Conservation (phyloP, 2,888 invertebrate genomes). For the Temnothorax unifasciatus region DNA sequence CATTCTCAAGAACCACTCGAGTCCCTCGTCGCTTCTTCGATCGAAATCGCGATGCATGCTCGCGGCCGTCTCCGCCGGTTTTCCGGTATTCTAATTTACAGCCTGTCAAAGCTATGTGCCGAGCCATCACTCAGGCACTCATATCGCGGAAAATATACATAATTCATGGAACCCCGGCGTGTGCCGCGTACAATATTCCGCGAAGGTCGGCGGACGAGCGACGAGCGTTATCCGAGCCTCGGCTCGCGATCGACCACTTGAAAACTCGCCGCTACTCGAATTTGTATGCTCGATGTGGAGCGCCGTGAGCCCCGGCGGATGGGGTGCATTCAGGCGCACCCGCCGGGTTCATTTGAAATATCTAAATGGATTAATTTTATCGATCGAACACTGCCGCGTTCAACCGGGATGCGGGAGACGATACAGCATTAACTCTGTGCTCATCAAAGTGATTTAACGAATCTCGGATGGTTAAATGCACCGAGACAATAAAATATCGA, state of each 20-base stretch:
- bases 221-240: conserved; percentile 60
- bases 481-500: conserved; percentile 1
- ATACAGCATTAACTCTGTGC: conserved; percentile 44
- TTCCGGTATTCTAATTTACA: conserved; percentile 84
- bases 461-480: conserved; percentile 1
- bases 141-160: conserved; percentile 85
- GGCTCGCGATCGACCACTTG: conserved; percentile 71
- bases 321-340: conserved; percentile 44
- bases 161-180: conserved; percentile 80
- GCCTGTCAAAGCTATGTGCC: conserved; percentile 82
- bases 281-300: conserved; percentile 50
- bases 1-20: background rate
- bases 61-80: conserved; percentile 57
- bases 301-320: conserved; percentile 49
- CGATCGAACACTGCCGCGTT: conserved; percentile 30
- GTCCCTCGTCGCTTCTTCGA: conserved; percentile 13
- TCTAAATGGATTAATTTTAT: conserved; percentile 59
- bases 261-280: conserved; percentile 67
- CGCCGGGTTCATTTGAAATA: conserved; percentile 56
- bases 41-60: conserved; percentile 59
- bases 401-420: conserved; percentile 38
- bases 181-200: conserved; percentile 75
- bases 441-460: conserved; percentile 4
- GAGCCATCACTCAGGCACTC: conserved; percentile 85
- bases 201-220: conserved; percentile 69